Evolutionary conservation across 2,888 invertebrate species (phyloP).

Genomic region (Diploptera punctata): DNA sequence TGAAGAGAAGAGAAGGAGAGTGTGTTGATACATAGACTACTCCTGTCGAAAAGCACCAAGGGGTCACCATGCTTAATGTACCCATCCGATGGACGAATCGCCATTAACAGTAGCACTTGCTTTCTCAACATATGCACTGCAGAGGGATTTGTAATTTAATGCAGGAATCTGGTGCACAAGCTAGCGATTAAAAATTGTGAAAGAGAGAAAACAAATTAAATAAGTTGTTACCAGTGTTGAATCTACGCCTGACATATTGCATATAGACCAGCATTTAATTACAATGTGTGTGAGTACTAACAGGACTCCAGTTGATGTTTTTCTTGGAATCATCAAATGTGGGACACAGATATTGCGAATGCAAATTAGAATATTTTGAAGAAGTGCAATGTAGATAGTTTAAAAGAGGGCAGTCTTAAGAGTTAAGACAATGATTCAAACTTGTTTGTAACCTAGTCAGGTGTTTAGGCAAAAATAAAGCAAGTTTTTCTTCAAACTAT

Average conservation of each 20-base stretch:
- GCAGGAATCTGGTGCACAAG: too few relatives aligned
- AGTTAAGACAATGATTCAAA: background rate
- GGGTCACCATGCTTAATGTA: too few relatives aligned
- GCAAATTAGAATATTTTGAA: background rate
- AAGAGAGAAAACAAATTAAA: background rate
- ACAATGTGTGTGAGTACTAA: background rate
- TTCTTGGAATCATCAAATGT: background rate
- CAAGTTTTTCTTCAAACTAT: background rate
- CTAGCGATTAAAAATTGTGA: too few relatives aligned
- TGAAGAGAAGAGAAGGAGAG: too few relatives aligned
- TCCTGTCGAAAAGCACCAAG: too few relatives aligned
- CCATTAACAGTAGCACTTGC: too few relatives aligned
- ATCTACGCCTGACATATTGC: background rate
- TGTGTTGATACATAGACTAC: too few relatives aligned
- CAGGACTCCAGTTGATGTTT: background rate
- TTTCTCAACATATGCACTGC: too few relatives aligned
- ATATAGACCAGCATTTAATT: background rate
- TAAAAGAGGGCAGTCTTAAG: background rate
- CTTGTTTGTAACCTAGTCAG: background rate
- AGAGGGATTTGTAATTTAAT: too few relatives aligned
- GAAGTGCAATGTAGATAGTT: background rate
- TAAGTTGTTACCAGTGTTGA: background rate
- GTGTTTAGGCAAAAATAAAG: background rate
- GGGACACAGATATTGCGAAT: background rate
- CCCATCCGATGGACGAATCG: too few relatives aligned